Conservation (phyloP, 2,888 invertebrate genomes). For the Noctua fimbriata region DNA sequence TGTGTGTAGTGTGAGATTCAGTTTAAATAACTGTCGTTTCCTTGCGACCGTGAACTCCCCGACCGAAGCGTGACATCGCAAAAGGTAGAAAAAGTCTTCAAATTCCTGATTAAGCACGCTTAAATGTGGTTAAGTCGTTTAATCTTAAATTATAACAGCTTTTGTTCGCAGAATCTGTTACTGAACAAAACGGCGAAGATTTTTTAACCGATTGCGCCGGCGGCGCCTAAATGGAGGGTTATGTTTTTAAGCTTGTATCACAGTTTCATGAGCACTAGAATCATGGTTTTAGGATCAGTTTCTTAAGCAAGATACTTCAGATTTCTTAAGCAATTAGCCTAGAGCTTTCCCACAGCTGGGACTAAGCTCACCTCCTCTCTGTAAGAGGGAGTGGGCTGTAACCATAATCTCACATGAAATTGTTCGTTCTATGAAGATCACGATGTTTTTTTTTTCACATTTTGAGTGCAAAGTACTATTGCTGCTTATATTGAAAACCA, state of each 20-base stretch:
- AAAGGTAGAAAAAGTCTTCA: conserved; percentile 48
- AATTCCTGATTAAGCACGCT: conserved; percentile 57
- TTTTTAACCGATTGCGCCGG: neutral
- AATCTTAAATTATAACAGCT: conserved; percentile 38
- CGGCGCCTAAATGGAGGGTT: fast-evolving
- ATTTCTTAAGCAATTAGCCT: neutral
- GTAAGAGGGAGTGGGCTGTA: neutral
- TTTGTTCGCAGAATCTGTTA: conserved; percentile 18
- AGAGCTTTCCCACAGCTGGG: neutral
- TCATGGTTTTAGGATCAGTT: neutral
- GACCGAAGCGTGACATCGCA: conserved; percentile 57
- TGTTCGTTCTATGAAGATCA: neutral
- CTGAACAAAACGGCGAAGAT: neutral
- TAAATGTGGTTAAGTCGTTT: conserved; percentile 29
- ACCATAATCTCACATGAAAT: neutral
- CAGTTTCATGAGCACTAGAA: neutral
- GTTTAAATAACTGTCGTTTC: conserved; percentile 33
- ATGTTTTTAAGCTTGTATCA: neutral
- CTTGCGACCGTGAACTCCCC: conserved; percentile 62
- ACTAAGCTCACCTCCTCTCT: neutral
- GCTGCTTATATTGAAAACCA: neutral
- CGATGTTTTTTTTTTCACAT: neutral
- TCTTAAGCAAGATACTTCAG: neutral
- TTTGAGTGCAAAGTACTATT: neutral
- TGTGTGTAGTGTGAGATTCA: conserved; percentile 18